Evolutionary conservation across 2,113 vertebrate genomes (phyloP), one percentile per base, ranked within the genome.

Genomic region (Ochotona curzoniae): DNA sequence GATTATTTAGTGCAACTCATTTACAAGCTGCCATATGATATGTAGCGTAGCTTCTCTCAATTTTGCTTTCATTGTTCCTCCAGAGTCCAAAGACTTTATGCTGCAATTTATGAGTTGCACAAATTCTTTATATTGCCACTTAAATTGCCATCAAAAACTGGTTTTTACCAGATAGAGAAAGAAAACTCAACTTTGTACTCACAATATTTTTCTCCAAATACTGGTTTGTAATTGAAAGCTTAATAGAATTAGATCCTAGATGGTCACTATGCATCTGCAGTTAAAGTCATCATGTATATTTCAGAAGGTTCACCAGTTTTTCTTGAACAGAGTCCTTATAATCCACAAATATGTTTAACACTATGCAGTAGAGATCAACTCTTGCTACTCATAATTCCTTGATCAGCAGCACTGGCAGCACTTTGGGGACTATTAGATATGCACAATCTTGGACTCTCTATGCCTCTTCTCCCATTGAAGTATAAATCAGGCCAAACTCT

Each of bases 61-160:
- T 57, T 38, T 74, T 35, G 26, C 21, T 61, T 69, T 93, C 88
- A 51, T 44, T 25, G 63, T 6, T 47, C 4, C 18, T 5, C 3
- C 80, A 75, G 49, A 86, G 57, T 84, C 91, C n/a, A 51, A 51
- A 74, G 63, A 60, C 38, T 92, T 84, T 64, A 17, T 5, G 1
- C 20, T 64, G 23, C 25, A 90, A 26, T 49, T 73, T 21, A 51
- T 51, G 15, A 73, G 7, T 79, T 79, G 35, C 21, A 70, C 18
- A 90, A 94, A 10, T 80, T 87, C 70, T 94, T 93, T 73, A 67
- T 74, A 67, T 67, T 88, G 20, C 73, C 35, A 70, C 23, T 74
- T 64, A 84, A 73, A 61, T 61, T 61, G 66, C 57, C 30, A 83
- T 51, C 54, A 86, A 67, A 44, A 21, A 35, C 44, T n/a, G 54